Evolutionary conservation across 1,140 invertebrate genomes (phyloP), one percentile per base, ranked within the genome.

Genomic region (Rhysida immarginata): DNA sequence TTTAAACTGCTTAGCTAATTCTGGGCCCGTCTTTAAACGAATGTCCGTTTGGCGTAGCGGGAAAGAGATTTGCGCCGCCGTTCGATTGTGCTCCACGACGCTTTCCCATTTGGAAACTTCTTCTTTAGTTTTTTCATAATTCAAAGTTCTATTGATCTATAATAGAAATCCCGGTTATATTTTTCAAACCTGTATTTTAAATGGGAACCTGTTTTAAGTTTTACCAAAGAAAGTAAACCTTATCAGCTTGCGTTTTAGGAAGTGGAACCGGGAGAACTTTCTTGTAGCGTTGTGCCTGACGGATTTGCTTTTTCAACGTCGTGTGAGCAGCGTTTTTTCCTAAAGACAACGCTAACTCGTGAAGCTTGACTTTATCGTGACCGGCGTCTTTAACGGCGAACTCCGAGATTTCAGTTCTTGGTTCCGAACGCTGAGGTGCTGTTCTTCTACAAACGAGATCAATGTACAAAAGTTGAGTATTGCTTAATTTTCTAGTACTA

Each of bases 71-170:
- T 83, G 81, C 58, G 85, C 80, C 1, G 85, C 80, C 35, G 80
- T 75, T 61, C 88, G 76, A 66, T 90, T 88, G 54, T 77, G 77
- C 3, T 83, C 72, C 0, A 97, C 84, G 48, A 95, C 75, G 5
- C 84, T 77, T 66, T 92, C 83, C 93, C 93, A 97, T 69, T 81
- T 80, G 13, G 74, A 71, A 5, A 96, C 67, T 59, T 88, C 82
- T 59, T 82, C 75, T 60, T 80, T 82, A 0, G 81, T 74, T 63
- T 83, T 80, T 59, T 88, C 78, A 74, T 84, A 95, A 2, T 80
- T 83, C 29, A 88, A 78, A 43, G 73, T 68, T 52, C 91, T 74
- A 65, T 84, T 81, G 53, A 90, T 81, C 78, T 81, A 58, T 18
- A 69, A 68, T 11, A 54, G 3, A 5, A 46, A 46, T 35, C 16